Conservation (phyloP, 2,888 invertebrate species). For the Drosophila acutilabella region DNA sequence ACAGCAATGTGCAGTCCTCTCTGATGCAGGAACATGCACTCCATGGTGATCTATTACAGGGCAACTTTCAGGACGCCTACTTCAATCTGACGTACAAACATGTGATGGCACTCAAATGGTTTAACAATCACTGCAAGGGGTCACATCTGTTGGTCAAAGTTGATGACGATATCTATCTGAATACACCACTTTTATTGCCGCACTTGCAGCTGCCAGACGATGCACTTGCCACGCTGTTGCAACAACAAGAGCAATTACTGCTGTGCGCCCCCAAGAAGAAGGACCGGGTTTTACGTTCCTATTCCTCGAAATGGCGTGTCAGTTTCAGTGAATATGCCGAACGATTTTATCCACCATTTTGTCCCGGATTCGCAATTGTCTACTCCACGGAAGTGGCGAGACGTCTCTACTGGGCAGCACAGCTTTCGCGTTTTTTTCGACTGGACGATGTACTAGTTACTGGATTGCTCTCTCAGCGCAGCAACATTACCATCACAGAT, state of each 20-base stretch:
- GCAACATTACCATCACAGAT: slow-evolving; percentile 40
- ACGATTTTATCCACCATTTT: slow-evolving; percentile 43
- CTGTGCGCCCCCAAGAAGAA: slow-evolving; percentile 6
- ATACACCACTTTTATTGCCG: slow-evolving; percentile 28
- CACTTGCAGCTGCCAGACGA: background rate
- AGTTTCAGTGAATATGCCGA: slow-evolving; percentile 38
- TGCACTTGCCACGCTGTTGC: slow-evolving; percentile 9
- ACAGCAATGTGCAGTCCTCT: slow-evolving; percentile 3
- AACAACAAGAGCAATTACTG: slow-evolving; percentile 15
- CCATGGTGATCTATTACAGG: slow-evolving; percentile 89
- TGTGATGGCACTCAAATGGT: slow-evolving; percentile 92
- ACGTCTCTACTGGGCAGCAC: slow-evolving; percentile 43
- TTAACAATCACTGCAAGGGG: slow-evolving; percentile 88
- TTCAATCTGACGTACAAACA: slow-evolving; percentile 93
- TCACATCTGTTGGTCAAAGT: slow-evolving; percentile 89
- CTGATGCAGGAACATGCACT: slow-evolving; percentile 26
- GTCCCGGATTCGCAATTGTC: slow-evolving; percentile 48
- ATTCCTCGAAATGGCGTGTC: slow-evolving; percentile 52
- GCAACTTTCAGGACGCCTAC: slow-evolving; percentile 90
- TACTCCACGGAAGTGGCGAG: slow-evolving; percentile 45
- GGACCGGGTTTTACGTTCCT: slow-evolving; percentile 38
- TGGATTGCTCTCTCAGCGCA: slow-evolving; percentile 43
- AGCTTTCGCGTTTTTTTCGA: slow-evolving; percentile 31
- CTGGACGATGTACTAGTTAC: slow-evolving; percentile 56
- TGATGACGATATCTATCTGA: slow-evolving; percentile 84